phyloP scores from a whole-genome alignment of 2,113 vertebrate species.

The Terrapene triunguis region DNA sequence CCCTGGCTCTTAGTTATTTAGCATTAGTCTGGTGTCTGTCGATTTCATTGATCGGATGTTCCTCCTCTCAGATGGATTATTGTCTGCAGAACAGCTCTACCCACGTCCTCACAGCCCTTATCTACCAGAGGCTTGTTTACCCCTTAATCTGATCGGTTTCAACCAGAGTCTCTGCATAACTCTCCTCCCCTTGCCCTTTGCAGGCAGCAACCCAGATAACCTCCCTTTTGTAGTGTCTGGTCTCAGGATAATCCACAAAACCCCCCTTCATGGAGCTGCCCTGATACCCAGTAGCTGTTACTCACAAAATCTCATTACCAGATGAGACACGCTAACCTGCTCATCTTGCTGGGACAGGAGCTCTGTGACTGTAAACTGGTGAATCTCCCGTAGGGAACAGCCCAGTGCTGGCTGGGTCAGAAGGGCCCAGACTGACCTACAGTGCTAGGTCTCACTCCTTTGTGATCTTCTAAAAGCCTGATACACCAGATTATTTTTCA shows the following conservation, averaged over 20 bases:
- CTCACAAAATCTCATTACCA: neutral
- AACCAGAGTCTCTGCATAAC: neutral
- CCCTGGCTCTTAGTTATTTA: neutral
- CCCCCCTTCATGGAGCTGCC: neutral
- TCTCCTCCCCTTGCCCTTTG: neutral
- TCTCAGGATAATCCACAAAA: neutral
- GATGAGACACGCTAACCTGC: neutral
- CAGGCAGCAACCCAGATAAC: neutral
- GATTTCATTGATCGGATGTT: neutral
- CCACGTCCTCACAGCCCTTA: neutral
- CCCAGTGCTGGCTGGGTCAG: neutral
- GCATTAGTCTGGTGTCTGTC: neutral
- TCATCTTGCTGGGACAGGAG: neutral
- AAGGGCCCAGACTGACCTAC: neutral
- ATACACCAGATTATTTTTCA: neutral
- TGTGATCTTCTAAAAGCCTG: neutral
- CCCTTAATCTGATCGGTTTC: neutral
- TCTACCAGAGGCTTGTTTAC: neutral
- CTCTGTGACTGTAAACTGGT: neutral
- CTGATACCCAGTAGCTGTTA: neutral
- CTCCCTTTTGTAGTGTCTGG: neutral
- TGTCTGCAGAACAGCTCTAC: neutral
- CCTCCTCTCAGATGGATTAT: neutral
- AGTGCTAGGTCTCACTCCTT: neutral
- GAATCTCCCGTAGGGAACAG: neutral